Conservation (phyloP, 1,140 invertebrate species). For the Drosophila sp. region DNA sequence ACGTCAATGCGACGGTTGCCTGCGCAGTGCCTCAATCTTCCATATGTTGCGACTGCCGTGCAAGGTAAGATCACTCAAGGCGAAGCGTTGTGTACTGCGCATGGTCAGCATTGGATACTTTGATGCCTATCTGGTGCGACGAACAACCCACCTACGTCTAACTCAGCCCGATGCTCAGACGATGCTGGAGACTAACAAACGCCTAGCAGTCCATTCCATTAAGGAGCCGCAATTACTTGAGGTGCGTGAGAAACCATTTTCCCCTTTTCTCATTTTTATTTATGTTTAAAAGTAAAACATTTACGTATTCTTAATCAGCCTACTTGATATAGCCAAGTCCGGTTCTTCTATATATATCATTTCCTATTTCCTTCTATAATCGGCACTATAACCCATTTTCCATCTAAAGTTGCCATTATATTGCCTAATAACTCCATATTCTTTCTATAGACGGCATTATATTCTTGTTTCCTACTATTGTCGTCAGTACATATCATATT, state of each 20-base stretch:
- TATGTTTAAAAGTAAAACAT: too few species aligned
- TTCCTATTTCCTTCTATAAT: too few species aligned
- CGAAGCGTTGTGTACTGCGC: slow-evolving; percentile 87
- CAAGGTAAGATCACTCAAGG: slow-evolving; percentile 79
- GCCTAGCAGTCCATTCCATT: slow-evolving; percentile 64
- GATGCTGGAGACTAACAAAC: slow-evolving; percentile 14
- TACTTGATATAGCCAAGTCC: too few species aligned
- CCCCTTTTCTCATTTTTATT: too few species aligned
- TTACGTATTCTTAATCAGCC: too few species aligned
- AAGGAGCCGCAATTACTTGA: slow-evolving; percentile 91
- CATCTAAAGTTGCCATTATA: too few species aligned
- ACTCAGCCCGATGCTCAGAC: slow-evolving; percentile 32
- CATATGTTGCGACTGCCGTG: slow-evolving; percentile 88
- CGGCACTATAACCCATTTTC: too few species aligned
- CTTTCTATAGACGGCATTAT: too few species aligned
- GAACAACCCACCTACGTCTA: slow-evolving; percentile 61
- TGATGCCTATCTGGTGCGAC: slow-evolving; percentile 88
- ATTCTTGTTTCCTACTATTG: too few species aligned
- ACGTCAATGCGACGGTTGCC: slow-evolving; percentile 90
- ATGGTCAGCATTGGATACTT: slow-evolving; percentile 91
- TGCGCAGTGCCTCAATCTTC: slow-evolving; percentile 89
- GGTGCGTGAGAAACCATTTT: slow-evolving; percentile 62
- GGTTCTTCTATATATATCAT: too few species aligned
- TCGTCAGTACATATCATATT: too few species aligned
- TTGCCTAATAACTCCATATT: too few species aligned